Conservation (phyloP, 2,113 vertebrate species). For the Esox niger region DNA sequence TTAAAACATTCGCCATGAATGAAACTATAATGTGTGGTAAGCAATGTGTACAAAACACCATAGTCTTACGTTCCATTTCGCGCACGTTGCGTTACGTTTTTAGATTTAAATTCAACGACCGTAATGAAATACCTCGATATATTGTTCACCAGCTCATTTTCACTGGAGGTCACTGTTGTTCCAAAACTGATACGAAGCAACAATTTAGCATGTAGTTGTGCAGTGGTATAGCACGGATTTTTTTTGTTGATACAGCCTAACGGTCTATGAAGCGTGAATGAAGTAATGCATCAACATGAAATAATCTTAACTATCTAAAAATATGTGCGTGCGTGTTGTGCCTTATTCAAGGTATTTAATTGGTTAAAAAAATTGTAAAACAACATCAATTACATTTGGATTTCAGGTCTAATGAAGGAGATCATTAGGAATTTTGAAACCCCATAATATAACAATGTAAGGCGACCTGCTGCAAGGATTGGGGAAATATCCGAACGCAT, state of each 20-base stretch:
- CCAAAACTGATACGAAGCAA: not conserved
- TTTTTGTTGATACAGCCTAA: not conserved
- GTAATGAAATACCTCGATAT: not conserved
- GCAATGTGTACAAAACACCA: not conserved
- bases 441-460: too few species aligned
- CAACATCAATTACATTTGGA: not conserved
- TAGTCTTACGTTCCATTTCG: too few species aligned
- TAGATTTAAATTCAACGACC: not conserved
- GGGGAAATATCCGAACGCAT: too few species aligned
- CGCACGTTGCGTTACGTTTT: not conserved
- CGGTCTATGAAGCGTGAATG: not conserved
- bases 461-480: too few species aligned
- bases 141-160: not conserved
- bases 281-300: too few species aligned
- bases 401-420: not conserved
- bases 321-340: too few species aligned
- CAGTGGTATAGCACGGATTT: not conserved
- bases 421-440: conserved; percentile 4
- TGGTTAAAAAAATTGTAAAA: not conserved
- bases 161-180: not conserved
- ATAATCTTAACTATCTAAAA: not conserved
- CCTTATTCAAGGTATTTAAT: too few species aligned
- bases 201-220: not conserved
- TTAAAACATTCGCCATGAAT: not conserved
- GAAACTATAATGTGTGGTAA: not conserved